Evolutionary conservation across 2,113 vertebrate genomes (phyloP).

Genomic region (Amblyopsis rosae): DNA sequence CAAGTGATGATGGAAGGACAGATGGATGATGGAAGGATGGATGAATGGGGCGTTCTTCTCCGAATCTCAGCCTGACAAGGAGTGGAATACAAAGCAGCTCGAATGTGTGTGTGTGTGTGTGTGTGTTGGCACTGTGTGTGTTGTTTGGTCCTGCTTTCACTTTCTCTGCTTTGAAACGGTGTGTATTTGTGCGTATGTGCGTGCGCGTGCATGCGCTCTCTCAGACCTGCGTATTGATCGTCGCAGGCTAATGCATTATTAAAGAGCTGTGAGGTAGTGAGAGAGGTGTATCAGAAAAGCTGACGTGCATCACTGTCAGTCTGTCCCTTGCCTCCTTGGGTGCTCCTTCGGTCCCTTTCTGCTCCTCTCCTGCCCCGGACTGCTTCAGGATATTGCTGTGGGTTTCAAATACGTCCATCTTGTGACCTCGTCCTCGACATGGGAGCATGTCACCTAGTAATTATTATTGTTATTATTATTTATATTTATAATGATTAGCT

Average conservation of each 20-base stretch:
- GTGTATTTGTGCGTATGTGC: neutral
- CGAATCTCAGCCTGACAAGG: conserved; percentile 12
- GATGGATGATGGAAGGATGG: conserved; percentile 14
- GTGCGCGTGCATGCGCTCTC: neutral
- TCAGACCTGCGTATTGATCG: conserved; percentile 45
- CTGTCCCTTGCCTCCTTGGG: neutral
- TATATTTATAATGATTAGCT: no score
- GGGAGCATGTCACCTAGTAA: no score
- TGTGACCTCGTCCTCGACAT: no score
- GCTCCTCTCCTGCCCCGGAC: neutral
- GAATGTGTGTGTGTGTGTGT: conserved; percentile 23
- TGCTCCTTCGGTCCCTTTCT: neutral
- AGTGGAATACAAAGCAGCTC: conserved; percentile 40
- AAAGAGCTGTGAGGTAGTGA: conserved; percentile 28
- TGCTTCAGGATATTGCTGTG: no score
- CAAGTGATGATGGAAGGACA: neutral
- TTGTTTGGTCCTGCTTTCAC: no score
- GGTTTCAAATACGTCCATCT: no score
- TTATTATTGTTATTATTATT: no score
- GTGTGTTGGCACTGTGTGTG: neutral
- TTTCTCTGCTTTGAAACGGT: no score
- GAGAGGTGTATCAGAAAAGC: conserved; percentile 13
- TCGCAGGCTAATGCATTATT: conserved; percentile 62
- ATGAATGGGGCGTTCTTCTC: conserved; percentile 15
- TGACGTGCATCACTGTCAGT: conserved; percentile 24